phyloP scores from a whole-genome alignment of 2,797 vertebrate species.

The Xerus rutilus region DNA sequence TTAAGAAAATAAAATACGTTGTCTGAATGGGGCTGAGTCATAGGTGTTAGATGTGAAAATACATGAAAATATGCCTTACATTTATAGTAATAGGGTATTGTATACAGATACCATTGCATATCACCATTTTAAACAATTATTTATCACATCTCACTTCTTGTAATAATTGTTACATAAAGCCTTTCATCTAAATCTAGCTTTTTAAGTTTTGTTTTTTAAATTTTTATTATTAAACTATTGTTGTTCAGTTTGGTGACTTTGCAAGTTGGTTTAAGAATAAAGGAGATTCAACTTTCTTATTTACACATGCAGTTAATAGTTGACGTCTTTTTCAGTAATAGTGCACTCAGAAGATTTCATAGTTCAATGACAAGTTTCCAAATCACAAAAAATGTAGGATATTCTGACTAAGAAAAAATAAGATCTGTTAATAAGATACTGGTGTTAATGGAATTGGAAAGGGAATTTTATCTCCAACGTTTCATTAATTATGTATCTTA shows the following conservation, averaged over 20 bases:
- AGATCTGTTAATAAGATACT: background rate
- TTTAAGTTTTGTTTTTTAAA: background rate
- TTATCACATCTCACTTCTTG: background rate
- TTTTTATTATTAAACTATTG: background rate
- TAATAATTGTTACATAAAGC: background rate
- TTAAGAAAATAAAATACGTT: background rate
- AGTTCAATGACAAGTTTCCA: conserved; percentile 58
- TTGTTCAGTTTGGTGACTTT: background rate
- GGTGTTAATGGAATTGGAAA: background rate
- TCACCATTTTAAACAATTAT: background rate
- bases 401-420: background rate
- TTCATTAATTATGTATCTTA: background rate
- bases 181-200: conserved; percentile 25
- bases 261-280: background rate
- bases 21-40: background rate
- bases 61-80: background rate
- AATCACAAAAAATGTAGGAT: conserved; percentile 8
- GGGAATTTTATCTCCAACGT: background rate
- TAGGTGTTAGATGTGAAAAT: background rate
- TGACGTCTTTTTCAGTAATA: conserved; percentile 58
- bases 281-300: conserved; percentile 48
- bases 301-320: conserved; percentile 59
- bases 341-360: conserved; percentile 46
- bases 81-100: background rate
- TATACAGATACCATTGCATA: background rate